Conservation (phyloP, 2,797 vertebrate species). For the Lacerta agilis region DNA sequence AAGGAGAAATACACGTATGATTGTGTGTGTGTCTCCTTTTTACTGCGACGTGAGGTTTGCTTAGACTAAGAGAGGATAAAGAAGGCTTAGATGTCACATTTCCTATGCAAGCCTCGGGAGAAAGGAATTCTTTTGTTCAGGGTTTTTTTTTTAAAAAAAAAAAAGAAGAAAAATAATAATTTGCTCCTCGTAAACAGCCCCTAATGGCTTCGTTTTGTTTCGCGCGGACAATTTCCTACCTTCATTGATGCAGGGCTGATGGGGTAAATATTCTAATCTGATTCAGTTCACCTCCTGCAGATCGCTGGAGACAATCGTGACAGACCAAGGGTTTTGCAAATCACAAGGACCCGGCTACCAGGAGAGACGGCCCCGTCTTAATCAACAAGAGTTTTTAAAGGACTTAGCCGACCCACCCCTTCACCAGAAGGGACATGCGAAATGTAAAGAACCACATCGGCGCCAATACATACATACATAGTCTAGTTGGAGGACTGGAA, state of each 20-base stretch:
- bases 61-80: too few species aligned
- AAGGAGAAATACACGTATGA: background rate
- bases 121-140: background rate
- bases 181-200: conserved; percentile 67
- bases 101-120: too few species aligned
- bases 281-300: conserved; percentile 79
- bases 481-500: background rate
- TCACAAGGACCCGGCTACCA: conserved; percentile 74
- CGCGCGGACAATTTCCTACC: conserved; percentile 79
- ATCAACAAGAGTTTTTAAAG: conserved; percentile 41
- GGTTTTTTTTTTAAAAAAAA: background rate
- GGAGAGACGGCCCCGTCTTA: conserved; percentile 45
- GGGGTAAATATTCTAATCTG: conserved; percentile 84
- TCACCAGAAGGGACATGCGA: conserved; percentile 27
- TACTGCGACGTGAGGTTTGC: background rate
- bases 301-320: conserved; percentile 76
- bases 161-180: conserved; percentile 43
- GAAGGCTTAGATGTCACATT: too few species aligned
- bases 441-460: conserved; percentile 8
- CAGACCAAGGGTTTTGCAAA: conserved; percentile 76
- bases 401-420: conserved; percentile 27
- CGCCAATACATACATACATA: too few species aligned
- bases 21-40: background rate
- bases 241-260: conserved; percentile 75
- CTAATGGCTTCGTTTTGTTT: conserved; percentile 78